Base-by-base conservation (phyloP, 1,140 invertebrate species). In the Centruroides sculpturatus region DNA sequence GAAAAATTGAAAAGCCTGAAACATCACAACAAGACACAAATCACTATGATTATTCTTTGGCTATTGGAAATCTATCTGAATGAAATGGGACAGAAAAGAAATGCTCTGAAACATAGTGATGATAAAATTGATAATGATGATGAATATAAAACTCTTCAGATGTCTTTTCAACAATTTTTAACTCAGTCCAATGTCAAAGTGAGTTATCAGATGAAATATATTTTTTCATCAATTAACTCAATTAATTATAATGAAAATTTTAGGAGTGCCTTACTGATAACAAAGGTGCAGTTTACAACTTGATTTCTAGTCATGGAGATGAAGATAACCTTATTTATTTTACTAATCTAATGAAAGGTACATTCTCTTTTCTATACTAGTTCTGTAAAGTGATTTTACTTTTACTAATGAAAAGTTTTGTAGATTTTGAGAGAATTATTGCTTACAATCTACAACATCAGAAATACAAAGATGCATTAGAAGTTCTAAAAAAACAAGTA, bases 291-390 rank as follows among this genome's bases (percentile, higher is more conserved):
- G 83, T 97, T 51, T 94, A 93, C 67, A 85, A 91, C 67, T 71
- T 98, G 48, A 87, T 98, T 72, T 82, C 87, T 0, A 92, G 89
- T 69, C 93, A 98, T 71, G 93, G 92, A 0, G 91, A 97, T 75
- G 86, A 90, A 61, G 82, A 86, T 57, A 92, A 92, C 73, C 71
- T 94, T 12, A 84, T 93, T 35, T 84, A 85, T 71, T 79, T 95
- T 61, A 90, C 91, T 3, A 81, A 86, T 41, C 79, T 88, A 35
- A 91, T 93, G 72, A 84, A 87, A 72, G 75, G 75, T 75, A 51
- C 56, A 61, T 67, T 23, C 6, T 48, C 13, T 23, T 23, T 23
- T 23, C 11, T 57, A 13, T 56, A 63, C n/a, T 13, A 23, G 23
- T 23, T 23, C 23, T 23, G 23, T 23, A 23, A 13, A 60, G 59